Evolutionary conservation across 1,140 invertebrate species (phyloP), one percentile per base, ranked within the genome.

Genomic region (Heliconius hewitsoni): DNA sequence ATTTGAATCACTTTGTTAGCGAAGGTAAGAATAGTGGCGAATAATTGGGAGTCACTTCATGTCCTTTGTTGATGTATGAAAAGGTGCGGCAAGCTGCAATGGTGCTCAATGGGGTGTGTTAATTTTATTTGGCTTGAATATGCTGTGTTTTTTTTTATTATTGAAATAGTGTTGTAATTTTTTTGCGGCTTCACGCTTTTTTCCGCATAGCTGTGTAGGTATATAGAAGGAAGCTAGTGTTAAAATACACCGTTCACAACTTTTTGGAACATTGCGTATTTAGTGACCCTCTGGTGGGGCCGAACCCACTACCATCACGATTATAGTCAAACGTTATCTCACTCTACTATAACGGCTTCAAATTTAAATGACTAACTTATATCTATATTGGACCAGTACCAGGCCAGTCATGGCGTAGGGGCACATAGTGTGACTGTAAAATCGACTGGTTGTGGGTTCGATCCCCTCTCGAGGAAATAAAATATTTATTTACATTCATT

Each of bases 81-180:
- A 66, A 60, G 60, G 60, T 66, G 60, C 55, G 55, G 55, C 60
- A 66, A 66, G 60, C 60, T 66, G 60, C 60, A 30, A 60, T 23
- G 19, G 55, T 9, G 23, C 3, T 66, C 60, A 66, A 66, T 66
- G 60, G 60, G 23, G 23, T 66, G 60, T 66, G 60, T 66, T 57
- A 57, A 57, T 57, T 57, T 23, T 57, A 57, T 57, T 57, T 57
- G 55, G 55, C 19, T 57, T 57, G 55, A 23, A 57, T 57, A 23
- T 57, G 19, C 8, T 2, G 55, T n/a, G 6, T 23, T 23, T 57
- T 57, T 57, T 57, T 57, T 57, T 57, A 9, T 57, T 57, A 23
- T 8, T n/a, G n/a, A n/a, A 23, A 23, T 23, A 57, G 8, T 23
- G 55, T 57, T 57, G 55, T 23, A 9, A 57, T 57, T 55, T 52